Conservation (phyloP, 2,113 vertebrate genomes). For the Progne subis region DNA sequence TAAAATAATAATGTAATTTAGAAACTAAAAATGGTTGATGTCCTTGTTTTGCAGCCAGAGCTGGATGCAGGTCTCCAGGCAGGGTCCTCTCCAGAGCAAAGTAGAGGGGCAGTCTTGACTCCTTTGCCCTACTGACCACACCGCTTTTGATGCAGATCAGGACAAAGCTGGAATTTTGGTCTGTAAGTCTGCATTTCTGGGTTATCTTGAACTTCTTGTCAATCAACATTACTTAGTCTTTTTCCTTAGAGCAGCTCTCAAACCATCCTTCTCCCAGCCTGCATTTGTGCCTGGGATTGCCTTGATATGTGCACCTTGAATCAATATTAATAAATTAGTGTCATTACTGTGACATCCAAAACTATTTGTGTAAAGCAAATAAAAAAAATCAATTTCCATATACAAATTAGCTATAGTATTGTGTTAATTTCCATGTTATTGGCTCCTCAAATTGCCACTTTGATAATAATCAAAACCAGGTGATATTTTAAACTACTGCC, state of each 20-base stretch:
- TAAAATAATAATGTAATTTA: neutral
- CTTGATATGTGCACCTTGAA: neutral
- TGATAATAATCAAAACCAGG: neutral
- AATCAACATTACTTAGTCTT: neutral
- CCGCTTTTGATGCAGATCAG: neutral
- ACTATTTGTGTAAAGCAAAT: neutral
- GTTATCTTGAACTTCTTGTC: neutral
- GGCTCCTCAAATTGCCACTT: neutral
- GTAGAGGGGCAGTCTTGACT: neutral
- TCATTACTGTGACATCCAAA: slow-evolving; percentile 10
- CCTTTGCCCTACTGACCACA: neutral
- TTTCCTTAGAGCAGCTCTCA: neutral
- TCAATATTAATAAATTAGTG: slow-evolving; percentile 44
- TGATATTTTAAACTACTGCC: neutral
- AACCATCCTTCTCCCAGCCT: neutral
- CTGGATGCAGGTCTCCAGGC: neutral
- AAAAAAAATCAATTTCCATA: neutral
- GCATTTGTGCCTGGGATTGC: neutral
- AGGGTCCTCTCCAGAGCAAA: neutral
- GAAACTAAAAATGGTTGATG: neutral
- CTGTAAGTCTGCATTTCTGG: neutral
- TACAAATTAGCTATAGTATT: neutral
- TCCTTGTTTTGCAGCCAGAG: neutral
- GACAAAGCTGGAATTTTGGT: neutral
- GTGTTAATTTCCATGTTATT: neutral